phyloP scores from a whole-genome alignment of 30 jellyfish, hydroid and myxozoan species.

The Phacellophora camtschatica region DNA sequence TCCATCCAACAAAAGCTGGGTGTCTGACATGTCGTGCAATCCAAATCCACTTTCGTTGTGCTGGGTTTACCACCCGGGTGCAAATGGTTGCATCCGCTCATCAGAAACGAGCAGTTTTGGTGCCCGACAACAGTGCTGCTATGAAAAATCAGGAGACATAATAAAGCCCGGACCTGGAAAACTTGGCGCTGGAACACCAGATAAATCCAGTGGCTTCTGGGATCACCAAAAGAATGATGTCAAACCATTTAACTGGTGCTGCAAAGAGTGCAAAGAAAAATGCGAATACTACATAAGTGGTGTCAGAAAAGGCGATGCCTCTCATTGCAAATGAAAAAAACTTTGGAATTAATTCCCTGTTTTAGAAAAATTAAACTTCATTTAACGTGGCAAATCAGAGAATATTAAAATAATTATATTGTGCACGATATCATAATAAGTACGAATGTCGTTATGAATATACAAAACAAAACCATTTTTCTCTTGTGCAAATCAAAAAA shows the following conservation, averaged over 20 bases:
- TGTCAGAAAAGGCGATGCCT: constrained; percentile 17
- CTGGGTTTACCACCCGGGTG: constrained; percentile 7
- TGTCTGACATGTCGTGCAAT: not conserved
- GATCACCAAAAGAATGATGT: not conserved
- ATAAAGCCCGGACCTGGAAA: constrained; percentile 16
- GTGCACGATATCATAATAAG: no score
- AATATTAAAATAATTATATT: no score
- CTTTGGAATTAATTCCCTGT: no score
- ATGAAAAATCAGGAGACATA: not conserved
- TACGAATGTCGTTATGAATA: no score
- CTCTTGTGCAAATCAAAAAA: no score
- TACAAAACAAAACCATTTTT: no score
- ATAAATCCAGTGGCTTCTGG: not conserved
- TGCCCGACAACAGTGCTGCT: constrained; percentile 54
- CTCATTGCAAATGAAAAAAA: no score
- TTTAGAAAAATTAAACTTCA: no score
- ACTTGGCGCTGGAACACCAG: constrained; percentile 49
- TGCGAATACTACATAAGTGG: constrained; percentile 14
- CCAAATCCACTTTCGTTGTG: constrained; percentile 12
- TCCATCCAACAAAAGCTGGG: constrained; percentile 2
- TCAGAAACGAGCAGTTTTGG: constrained; percentile 2
- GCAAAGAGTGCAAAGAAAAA: not conserved
- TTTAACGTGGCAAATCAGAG: no score
- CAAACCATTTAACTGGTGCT: not conserved
- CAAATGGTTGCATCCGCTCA: constrained; percentile 41